Evolutionary conservation across 2,113 vertebrate species (phyloP).

Genomic region (Micromys minutus): DNA sequence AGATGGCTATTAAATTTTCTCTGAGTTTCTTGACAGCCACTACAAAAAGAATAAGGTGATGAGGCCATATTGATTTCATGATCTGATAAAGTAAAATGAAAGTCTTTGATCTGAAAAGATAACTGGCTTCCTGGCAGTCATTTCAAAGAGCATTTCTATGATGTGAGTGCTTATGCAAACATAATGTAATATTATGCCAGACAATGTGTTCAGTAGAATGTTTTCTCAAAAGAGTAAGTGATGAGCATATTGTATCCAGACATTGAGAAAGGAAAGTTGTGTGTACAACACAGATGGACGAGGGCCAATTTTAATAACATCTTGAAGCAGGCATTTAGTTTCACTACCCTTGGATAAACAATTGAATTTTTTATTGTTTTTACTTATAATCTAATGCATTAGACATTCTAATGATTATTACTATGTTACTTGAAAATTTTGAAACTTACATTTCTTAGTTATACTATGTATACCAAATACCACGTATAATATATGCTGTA

Average conservation of each 20-base stretch:
- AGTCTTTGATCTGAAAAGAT: constrained; percentile 55
- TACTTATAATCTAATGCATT: constrained; percentile 24
- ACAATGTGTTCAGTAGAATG: neutral
- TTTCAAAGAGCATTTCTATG: neutral
- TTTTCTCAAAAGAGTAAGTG: neutral
- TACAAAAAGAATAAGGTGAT: constrained; percentile 44
- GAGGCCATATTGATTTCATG: constrained; percentile 38
- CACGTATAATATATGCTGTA: neutral
- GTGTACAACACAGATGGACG: neutral
- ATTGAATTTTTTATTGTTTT: neutral
- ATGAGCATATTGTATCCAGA: neutral
- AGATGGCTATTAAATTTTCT: constrained; percentile 28
- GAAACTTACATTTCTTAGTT: neutral
- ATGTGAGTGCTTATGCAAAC: constrained; percentile 40
- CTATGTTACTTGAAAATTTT: constrained; percentile 59
- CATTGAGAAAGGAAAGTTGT: neutral
- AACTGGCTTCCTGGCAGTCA: constrained; percentile 31
- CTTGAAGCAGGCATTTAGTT: neutral
- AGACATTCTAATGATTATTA: constrained; percentile 31
- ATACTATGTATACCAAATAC: neutral
- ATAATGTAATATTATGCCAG: constrained; percentile 54
- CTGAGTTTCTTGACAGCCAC: neutral
- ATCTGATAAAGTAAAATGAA: constrained; percentile 26
- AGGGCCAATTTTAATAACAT: neutral
- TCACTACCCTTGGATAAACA: neutral